Base-by-base conservation (phyloP, 1,140 invertebrate species). In the Saxidomus purpurata region DNA sequence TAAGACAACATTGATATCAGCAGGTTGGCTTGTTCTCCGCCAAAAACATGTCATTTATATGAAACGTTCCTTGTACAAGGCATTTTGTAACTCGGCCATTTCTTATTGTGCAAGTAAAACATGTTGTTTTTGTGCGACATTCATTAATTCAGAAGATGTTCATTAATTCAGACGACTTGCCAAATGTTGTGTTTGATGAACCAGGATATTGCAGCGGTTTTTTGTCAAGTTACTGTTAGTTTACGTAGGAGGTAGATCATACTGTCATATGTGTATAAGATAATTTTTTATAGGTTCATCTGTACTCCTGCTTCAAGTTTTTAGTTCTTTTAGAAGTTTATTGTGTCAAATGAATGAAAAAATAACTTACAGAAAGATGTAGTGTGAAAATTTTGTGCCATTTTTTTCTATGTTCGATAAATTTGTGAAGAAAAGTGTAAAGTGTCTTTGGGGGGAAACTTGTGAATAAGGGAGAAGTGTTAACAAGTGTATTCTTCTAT, bases 1-100 rank as follows among this genome's bases (percentile, higher is more conserved):
- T 43, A 17, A 38, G 67, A 63, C 38, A n/a, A 40, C 38, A 43
- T 38, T 71, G 38, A 40, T 71, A 71, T 6, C 38, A 43, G 40
- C 34, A 49, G 74, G 47, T 52, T 77, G 74, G 34, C 38, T 77
- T 77, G 74, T 77, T 77, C 19, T 25, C 28, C 3, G 74, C 74
- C 74, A 77, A 77, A 77, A 28, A 77, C 43, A 34, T 77, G 74
- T 77, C 74, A 77, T 77, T 77, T 49, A 52, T 77, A 43, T 49
- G 74, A 43, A 6, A 13, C 15, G 52, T 55, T 55, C 59, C 59
- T 63, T 63, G 6, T 63, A 63, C 19, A 28, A 63, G 59, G 25
- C 28, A 63, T 28, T 63, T 63, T 63, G 59, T 63, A 28, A 63
- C 11, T 9, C 28, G n/a, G 59, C 19, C 59, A 63, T 63, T n/a